phyloP scores from a whole-genome alignment of 2,113 vertebrate genomes.

The Poeciliopsis occidentalis region DNA sequence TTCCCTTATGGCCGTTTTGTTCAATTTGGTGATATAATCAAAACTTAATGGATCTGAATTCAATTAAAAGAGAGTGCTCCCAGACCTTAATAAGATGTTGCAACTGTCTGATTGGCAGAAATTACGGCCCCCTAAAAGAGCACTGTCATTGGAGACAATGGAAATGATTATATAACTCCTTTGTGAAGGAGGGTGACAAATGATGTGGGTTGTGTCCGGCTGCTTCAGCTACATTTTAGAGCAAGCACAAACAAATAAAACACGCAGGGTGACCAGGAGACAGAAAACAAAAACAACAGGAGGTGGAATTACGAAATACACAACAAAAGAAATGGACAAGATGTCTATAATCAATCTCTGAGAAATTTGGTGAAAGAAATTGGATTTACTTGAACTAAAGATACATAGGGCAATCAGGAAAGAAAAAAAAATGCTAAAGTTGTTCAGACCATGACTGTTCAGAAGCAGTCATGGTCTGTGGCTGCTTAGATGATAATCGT shows the following conservation, averaged over 20 bases:
- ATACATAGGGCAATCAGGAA: background rate
- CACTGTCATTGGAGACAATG: background rate
- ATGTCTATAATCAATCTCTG: background rate
- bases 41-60: background rate
- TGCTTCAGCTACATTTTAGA: background rate
- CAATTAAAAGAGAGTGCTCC: background rate
- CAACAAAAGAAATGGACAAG: background rate
- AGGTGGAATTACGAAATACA: background rate
- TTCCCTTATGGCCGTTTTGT: background rate
- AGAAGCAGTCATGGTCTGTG: background rate
- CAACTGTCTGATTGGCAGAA: slow-evolving; percentile 5
- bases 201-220: background rate
- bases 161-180: slow-evolving; percentile 3
- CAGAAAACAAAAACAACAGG: background rate
- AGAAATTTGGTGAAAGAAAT: background rate
- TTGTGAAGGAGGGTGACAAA: slow-evolving; percentile 1
- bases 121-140: background rate
- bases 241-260: background rate
- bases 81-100: background rate
- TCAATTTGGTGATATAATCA: background rate
- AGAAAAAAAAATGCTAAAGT: background rate
- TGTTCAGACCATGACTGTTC: no score
- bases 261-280: background rate
- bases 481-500: background rate
- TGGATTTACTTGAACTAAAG: background rate